Percentiles rank a stretch among this genome's conserved stretches.
phyloP scores from a whole-genome alignment of 2,113 vertebrate species.

The Oryzias javanicus region DNA sequence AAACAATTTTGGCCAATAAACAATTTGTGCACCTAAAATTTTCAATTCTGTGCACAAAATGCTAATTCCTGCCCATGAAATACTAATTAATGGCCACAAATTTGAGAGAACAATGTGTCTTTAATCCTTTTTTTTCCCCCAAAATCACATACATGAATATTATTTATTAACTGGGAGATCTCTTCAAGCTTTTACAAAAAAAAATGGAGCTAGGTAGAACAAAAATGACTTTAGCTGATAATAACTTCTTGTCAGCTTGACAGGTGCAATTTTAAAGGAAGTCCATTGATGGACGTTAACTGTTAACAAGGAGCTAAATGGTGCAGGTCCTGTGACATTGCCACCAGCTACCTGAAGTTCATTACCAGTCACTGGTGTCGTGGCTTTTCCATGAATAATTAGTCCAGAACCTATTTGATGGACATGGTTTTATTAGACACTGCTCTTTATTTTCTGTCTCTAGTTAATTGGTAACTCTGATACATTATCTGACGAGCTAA shows the following conservation, averaged over 20 bases:
- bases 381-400: constrained; percentile 44
- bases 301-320: constrained; percentile 21
- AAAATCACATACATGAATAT: not conserved
- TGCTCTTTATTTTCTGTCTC: constrained; percentile 40
- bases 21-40: too few species aligned
- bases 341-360: constrained; percentile 27
- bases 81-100: too few species aligned
- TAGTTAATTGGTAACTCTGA: constrained; percentile 58
- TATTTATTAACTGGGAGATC: constrained; percentile 12
- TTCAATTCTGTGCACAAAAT: too few species aligned
- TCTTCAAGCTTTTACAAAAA: constrained; percentile 14
- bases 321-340: constrained; percentile 25
- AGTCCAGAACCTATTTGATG: constrained; percentile 39
- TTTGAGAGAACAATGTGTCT: too few species aligned
- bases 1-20: too few species aligned
- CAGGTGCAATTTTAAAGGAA: constrained; percentile 5
- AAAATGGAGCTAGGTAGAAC: constrained; percentile 22
- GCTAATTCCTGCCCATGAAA: too few species aligned
- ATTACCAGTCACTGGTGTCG: constrained; percentile 34
- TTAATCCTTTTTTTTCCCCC: too few species aligned
- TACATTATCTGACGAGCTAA: constrained; percentile 47
- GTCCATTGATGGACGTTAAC: constrained; percentile 3
- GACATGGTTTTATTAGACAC: constrained; percentile 44
- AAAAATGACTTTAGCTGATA: constrained; percentile 1
- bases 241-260: not conserved